A percentile compares a stretch with the other conserved stretches of the same genome.
Conservation (phyloP, 2,113 vertebrate genomes). For the Scatophagus argus region DNA sequence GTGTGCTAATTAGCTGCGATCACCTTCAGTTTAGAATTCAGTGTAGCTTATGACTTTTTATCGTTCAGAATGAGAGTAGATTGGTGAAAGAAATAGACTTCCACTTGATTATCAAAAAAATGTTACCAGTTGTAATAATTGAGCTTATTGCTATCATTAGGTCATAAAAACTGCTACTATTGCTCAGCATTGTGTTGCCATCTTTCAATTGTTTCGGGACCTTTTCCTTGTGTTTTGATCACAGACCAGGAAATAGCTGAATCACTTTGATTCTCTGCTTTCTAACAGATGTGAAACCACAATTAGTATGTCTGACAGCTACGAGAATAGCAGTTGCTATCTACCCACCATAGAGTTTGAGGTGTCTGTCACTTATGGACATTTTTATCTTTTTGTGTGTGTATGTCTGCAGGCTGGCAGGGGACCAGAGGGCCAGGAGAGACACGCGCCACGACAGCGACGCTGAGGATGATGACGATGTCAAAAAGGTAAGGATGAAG, state of each 20-base stretch:
- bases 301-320: background rate
- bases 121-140: background rate
- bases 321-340: background rate
- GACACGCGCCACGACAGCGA: constrained; percentile 98
- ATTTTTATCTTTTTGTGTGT: background rate
- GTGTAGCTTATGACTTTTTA: background rate
- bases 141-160: background rate
- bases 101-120: too few species aligned
- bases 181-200: background rate
- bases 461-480: constrained; percentile 97
- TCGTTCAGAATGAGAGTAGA: background rate
- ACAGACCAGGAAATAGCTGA: background rate
- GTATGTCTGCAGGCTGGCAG: constrained; percentile 91
- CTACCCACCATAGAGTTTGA: background rate
- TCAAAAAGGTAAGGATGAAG: constrained; percentile 90
- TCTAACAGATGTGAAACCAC: background rate
- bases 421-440: constrained; percentile 96
- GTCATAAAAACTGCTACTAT: background rate
- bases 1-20: background rate
- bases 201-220: background rate
- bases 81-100: too few species aligned
- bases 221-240: background rate
- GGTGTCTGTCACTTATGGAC: background rate
- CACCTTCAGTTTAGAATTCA: background rate
- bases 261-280: background rate